Evolutionary conservation across 2,113 vertebrate genomes (phyloP).

Genomic region (Cyrtonyx montezumae): DNA sequence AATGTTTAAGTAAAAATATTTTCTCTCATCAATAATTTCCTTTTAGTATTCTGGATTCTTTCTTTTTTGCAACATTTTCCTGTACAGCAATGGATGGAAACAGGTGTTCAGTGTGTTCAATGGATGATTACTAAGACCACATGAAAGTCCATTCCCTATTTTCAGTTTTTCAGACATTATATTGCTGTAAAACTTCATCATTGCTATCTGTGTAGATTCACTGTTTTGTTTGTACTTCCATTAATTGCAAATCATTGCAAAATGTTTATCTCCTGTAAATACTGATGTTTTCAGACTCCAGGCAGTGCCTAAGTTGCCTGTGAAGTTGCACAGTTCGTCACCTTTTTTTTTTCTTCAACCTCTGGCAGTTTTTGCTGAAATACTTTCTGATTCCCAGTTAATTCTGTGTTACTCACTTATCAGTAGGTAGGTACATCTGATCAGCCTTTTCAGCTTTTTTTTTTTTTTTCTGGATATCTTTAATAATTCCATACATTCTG

Average conservation of each 20-base stretch:
- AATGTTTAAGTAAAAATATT: neutral
- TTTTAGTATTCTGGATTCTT: neutral
- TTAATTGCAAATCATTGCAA: neutral
- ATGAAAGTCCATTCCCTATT: neutral
- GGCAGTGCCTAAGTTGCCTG: neutral
- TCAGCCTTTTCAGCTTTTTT: neutral
- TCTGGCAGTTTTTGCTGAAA: neutral
- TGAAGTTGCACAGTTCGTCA: neutral
- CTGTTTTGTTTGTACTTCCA: neutral
- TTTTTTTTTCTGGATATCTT: neutral
- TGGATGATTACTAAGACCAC: neutral
- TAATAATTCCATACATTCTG: neutral
- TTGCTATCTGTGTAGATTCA: neutral
- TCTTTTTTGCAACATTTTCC: neutral
- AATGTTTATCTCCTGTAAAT: neutral
- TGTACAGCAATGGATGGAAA: neutral
- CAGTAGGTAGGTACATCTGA: neutral
- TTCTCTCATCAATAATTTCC: neutral
- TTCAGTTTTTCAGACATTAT: neutral
- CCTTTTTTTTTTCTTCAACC: neutral
- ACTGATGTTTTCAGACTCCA: neutral
- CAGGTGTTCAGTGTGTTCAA: neutral
- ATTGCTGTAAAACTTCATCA: neutral
- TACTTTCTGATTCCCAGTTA: neutral
- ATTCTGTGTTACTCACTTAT: neutral